Percentiles rank a stretch among this genome's conserved stretches.
Conservation (phyloP, 2,888 invertebrate species). For the Drosophila mimetica region DNA sequence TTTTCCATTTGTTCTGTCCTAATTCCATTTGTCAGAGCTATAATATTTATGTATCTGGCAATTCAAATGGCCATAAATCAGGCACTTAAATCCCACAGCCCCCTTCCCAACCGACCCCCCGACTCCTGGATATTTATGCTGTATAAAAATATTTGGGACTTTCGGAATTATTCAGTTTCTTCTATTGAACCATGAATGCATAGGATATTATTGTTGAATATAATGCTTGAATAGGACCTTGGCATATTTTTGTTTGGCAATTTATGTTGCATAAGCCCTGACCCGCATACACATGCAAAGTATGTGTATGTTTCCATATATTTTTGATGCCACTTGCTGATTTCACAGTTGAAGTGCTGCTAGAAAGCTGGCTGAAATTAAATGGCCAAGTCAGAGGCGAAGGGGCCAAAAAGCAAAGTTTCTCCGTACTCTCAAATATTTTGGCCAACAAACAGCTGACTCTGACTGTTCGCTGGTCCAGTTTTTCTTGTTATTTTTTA, state of each 20-base stretch:
- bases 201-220: constrained; percentile 22
- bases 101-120: constrained; percentile 6
- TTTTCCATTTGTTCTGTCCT: constrained; percentile 40
- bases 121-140: constrained; percentile 13
- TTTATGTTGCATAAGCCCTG: constrained; percentile 24
- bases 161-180: constrained; percentile 36
- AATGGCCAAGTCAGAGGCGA: constrained; percentile 62
- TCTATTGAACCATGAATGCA: constrained; percentile 32
- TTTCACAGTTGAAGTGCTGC: constrained; percentile 77
- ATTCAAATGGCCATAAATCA: constrained; percentile 75
- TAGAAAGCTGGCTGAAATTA: constrained; percentile 67
- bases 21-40: constrained; percentile 76
- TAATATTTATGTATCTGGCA: constrained; percentile 73
- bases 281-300: constrained; percentile 13
- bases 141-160: constrained; percentile 25
- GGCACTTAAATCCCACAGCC: constrained; percentile 64
- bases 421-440: constrained; percentile 54
- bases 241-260: constrained; percentile 28
- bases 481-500: constrained; percentile 67
- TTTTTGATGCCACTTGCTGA: constrained; percentile 64
- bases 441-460: constrained; percentile 54
- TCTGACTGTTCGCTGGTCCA: constrained; percentile 62
- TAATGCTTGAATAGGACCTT: constrained; percentile 25
- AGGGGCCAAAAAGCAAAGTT: constrained; percentile 54
- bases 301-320: constrained; percentile 19